Conservation (phyloP, 2,888 invertebrate species). For the Prosopocoilus inquinatus region DNA sequence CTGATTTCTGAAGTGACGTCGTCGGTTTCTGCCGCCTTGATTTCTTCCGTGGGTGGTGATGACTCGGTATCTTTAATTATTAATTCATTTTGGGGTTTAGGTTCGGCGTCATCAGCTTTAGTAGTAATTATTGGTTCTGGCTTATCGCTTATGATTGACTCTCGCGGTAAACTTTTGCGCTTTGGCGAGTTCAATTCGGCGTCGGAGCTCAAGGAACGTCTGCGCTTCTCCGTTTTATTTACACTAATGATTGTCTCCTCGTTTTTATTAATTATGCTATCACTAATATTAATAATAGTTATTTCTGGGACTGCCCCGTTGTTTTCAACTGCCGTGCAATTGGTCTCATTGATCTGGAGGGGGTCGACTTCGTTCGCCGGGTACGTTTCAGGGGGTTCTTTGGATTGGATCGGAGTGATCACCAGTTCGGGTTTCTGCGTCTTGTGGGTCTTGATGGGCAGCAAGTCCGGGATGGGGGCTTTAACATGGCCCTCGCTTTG, state of each 20-base stretch:
- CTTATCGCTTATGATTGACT: neutral
- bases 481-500: conserved; percentile 31
- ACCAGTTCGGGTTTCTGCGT: conserved; percentile 28
- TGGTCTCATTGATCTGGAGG: conserved; percentile 22
- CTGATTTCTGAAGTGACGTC: neutral
- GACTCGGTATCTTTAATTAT: conserved; percentile 2
- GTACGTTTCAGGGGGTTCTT: conserved; percentile 23
- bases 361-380: conserved; percentile 28
- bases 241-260: conserved; percentile 47
- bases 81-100: conserved; percentile 12
- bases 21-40: neutral
- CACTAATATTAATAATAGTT: conserved; percentile 45
- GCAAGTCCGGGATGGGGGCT: conserved; percentile 46
- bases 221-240: conserved; percentile 38
- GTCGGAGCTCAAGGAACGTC: conserved; percentile 40
- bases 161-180: conserved; percentile 41
- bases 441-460: conserved; percentile 39
- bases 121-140: conserved; percentile 8
- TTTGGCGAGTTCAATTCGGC: conserved; percentile 37
- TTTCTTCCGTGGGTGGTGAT: neutral
- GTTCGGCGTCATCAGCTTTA: conserved; percentile 27
- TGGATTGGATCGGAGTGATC: conserved; percentile 24
- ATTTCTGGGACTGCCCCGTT: conserved; percentile 28
- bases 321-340: conserved; percentile 21
- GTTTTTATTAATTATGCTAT: conserved; percentile 44